These are phyloP conservation scores for Semaprochilodus insignis DNA, from an alignment of 2,797 vertebrate species.

Conservation along the genomic window DNA sequence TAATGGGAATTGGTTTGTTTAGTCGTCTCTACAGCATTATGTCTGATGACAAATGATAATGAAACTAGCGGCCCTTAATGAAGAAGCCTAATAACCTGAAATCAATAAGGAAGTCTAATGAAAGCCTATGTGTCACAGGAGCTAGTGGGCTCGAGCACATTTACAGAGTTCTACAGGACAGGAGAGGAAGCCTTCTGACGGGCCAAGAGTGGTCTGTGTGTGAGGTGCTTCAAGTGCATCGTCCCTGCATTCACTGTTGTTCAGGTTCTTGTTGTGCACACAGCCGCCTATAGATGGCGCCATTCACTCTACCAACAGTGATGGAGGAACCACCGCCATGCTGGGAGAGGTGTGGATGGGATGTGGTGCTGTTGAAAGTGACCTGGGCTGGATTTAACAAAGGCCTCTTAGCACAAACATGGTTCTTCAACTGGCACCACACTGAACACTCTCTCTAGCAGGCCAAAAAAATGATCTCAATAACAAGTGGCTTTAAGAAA, in stretches of 20 bases:
- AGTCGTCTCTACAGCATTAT: constrained; percentile 23
- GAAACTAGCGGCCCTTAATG: constrained; percentile 42
- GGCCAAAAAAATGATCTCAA: too few relatives aligned
- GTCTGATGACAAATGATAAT: constrained; percentile 51
- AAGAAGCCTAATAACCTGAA: constrained; percentile 44
- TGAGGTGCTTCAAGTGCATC: neutral
- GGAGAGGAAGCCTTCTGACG: neutral
- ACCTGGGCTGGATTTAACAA: neutral
- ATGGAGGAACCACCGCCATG: too few relatives aligned
- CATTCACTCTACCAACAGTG: neutral
- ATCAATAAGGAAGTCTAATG: constrained; percentile 51
- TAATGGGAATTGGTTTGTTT: constrained; percentile 27
- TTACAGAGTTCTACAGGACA: constrained; percentile 4
- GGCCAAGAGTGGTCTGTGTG: neutral
- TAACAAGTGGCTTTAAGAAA: too few relatives aligned
- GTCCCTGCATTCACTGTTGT: neutral
- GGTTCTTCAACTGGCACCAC: too few relatives aligned
- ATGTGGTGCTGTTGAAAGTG: neutral
- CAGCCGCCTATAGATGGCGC: constrained; percentile 20
- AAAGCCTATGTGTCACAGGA: constrained; percentile 13
- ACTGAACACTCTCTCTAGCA: too few relatives aligned
- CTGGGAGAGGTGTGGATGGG: neutral
- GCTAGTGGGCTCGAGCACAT: constrained; percentile 32
- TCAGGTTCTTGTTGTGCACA: neutral
- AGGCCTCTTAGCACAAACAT: too few relatives aligned